Percentiles rank a stretch among this genome's conserved stretches.
Conservation (phyloP, 2,797 vertebrate genomes). For the Neosalanx taihuensis region DNA sequence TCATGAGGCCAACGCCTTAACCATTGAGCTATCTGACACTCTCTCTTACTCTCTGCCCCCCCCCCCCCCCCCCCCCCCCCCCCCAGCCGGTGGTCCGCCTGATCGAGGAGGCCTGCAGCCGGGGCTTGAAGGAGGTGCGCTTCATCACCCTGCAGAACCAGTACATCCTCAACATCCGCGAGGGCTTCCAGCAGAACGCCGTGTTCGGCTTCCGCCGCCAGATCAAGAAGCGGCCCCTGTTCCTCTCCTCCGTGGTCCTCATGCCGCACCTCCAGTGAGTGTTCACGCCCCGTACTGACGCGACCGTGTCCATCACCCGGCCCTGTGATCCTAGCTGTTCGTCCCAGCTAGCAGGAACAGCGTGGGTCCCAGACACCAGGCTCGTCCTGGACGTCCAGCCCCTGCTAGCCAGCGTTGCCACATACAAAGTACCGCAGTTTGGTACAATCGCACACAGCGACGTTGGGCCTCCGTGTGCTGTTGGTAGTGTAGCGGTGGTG, state of each 20-base stretch:
- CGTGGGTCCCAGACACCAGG: not conserved
- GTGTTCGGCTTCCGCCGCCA: conserved; percentile 88
- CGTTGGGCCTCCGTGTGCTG: not conserved
- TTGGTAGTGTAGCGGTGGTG: not conserved
- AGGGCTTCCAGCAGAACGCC: conserved; percentile 92
- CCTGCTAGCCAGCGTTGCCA: no score
- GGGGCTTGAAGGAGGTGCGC: conserved; percentile 93
- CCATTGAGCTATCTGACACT: no score
- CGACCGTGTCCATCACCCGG: no score
- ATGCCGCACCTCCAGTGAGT: conserved; percentile 91
- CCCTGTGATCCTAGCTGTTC: no score
- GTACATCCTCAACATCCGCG: conserved; percentile 92
- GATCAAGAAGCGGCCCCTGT: conserved; percentile 91
- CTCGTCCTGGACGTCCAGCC: not conserved
- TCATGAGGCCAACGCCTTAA: no score
- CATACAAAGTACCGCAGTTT: no score
- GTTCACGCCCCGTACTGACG: not conserved
- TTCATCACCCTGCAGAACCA: conserved; percentile 97
- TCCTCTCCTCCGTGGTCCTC: conserved; percentile 87
- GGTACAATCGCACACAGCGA: no score
- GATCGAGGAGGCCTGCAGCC: conserved; percentile 90
- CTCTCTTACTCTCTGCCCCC: not conserved
- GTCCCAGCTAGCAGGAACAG: no score
- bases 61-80: conserved; percentile 4
- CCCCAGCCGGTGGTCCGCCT: conserved; percentile 88